These are phyloP conservation scores for Sebastes schlegelii DNA, from an alignment of 2,113 vertebrate species.

Conservation along the genomic window DNA sequence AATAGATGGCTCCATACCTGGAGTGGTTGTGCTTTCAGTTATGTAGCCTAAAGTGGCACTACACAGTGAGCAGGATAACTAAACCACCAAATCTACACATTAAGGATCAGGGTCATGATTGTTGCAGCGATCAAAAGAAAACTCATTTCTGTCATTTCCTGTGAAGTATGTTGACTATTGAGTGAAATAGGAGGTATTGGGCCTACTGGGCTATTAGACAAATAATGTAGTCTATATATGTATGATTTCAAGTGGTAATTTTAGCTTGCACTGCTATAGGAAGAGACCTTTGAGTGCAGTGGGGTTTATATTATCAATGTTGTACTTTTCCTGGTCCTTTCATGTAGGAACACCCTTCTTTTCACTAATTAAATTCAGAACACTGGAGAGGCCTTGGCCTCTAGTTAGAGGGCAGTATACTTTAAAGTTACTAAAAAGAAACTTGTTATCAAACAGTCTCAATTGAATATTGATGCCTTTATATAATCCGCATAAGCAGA, in stretches of 20 bases:
- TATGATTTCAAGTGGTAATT: neutral
- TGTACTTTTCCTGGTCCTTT: neutral
- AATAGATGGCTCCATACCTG: slow-evolving; percentile 1
- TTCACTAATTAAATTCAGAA: neutral
- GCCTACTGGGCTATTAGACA: neutral
- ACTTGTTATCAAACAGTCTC: no score
- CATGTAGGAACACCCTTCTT: neutral
- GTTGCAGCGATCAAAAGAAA: neutral
- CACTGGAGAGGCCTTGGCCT: neutral
- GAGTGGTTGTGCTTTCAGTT: neutral
- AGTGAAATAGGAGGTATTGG: neutral
- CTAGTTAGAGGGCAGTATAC: no score
- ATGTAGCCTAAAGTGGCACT: slow-evolving; percentile 18
- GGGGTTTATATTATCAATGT: no score
- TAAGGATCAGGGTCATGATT: neutral
- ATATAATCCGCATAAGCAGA: no score
- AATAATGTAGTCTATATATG: neutral
- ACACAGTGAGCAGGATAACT: neutral
- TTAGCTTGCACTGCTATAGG: no score
- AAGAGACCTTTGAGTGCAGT: no score
- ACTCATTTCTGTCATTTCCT: neutral
- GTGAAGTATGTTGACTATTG: neutral
- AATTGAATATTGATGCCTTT: no score
- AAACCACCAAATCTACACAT: neutral
- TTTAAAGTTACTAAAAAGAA: no score